Percentiles rank a stretch among this genome's conserved stretches.
These are phyloP conservation scores for Ornithoptera priamus DNA, from an alignment of 2,888 invertebrate species.

Conservation along the genomic window DNA sequence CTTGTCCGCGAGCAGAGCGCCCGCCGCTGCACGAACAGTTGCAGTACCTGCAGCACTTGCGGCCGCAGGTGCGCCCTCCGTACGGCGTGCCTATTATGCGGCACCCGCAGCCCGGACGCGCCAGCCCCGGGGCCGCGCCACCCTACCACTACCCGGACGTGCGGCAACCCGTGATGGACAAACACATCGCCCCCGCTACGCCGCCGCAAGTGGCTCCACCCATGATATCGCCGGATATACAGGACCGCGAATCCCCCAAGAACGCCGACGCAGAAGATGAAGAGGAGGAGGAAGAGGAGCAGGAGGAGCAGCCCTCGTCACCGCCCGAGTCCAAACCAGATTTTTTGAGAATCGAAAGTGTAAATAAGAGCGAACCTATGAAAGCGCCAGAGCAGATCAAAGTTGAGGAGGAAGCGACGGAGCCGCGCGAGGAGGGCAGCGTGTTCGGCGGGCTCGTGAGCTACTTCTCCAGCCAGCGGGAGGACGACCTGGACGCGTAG, in stretches of 20 bases:
- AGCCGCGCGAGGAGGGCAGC: conserved; percentile 80
- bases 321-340: conserved; percentile 37
- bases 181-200: conserved; percentile 23
- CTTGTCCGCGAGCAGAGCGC: conserved; percentile 37
- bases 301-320: conserved; percentile 27
- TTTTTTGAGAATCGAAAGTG: conserved; percentile 34
- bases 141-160: conserved; percentile 39
- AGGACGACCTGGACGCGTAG: conserved; percentile 89
- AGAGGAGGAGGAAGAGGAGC: conserved; percentile 12
- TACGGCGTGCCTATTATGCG: conserved; percentile 28
- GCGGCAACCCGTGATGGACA: conserved; percentile 41
- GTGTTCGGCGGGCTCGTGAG: conserved; percentile 95
- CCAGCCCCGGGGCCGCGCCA: conserved; percentile 18
- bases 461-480: conserved; percentile 94
- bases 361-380: conserved; percentile 30
- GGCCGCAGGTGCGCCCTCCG: conserved; percentile 34
- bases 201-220: conserved; percentile 23
- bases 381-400: conserved; percentile 26
- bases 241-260: conserved; percentile 17
- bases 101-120: conserved; percentile 36
- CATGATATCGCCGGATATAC: conserved; percentile 23
- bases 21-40: conserved; percentile 17
- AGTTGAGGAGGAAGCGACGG: conserved; percentile 24
- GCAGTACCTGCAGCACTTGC: conserved; percentile 24
- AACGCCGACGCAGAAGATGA: conserved; percentile 22